Conservation (phyloP, 2,113 vertebrate species). For the Cyprinodon brontotheroides region DNA sequence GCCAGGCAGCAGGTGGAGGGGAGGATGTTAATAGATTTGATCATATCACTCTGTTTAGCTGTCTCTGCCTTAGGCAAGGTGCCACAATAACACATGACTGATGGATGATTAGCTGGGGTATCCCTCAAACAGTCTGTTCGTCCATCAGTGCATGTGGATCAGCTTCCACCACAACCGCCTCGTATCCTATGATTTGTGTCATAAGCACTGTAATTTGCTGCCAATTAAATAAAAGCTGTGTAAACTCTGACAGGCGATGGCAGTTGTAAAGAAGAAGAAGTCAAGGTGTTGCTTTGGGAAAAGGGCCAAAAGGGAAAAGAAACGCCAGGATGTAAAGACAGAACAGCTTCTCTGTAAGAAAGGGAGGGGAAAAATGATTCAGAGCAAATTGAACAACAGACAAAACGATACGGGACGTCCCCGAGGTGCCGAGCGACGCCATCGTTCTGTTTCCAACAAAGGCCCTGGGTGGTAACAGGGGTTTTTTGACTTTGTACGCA, state of each 20-base stretch:
- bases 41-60: constrained; percentile 72
- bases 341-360: not conserved
- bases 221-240: not conserved
- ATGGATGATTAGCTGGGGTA: constrained; percentile 42
- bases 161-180: not conserved
- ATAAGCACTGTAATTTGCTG: not conserved
- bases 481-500: too few relatives aligned
- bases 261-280: not conserved
- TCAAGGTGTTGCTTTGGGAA: not conserved
- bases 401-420: constrained; percentile 17
- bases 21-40: constrained; percentile 80
- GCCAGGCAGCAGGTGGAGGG: constrained; percentile 75
- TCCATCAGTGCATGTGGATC: not conserved
- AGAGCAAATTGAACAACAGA: constrained; percentile 15
- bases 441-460: too few relatives aligned
- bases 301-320: not conserved
- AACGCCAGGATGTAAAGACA: constrained; percentile 2
- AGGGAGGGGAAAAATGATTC: not conserved
- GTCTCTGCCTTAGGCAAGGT: constrained; percentile 63
- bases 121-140: constrained; percentile 17
- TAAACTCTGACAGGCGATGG: not conserved
- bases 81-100: constrained; percentile 38
- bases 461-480: too few relatives aligned
- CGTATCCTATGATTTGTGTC: not conserved
- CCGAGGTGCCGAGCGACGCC: constrained; percentile 3